phyloP scores from a whole-genome alignment of 2,113 vertebrate genomes.

The Ancistrus triradiatus region DNA sequence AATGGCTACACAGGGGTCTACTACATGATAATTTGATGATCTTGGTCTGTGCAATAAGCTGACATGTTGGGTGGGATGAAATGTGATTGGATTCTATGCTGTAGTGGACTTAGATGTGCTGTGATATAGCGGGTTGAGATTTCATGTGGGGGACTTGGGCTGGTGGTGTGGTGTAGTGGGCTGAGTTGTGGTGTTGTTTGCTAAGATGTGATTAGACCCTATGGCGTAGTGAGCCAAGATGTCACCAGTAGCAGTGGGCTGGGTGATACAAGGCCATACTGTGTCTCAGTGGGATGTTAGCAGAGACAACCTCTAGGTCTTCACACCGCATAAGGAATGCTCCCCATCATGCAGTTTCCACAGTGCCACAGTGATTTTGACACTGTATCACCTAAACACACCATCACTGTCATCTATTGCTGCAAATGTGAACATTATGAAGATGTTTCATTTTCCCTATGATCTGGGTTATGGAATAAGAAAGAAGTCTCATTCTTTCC shows the following conservation, averaged over 20 bases:
- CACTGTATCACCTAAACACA: conserved; percentile 23
- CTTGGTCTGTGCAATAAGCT: too few relatives aligned
- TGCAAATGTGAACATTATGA: conserved; percentile 15
- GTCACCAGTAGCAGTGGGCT: conserved; percentile 14
- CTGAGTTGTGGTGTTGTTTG: neutral
- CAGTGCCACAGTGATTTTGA: neutral
- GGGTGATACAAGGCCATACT: conserved; percentile 28
- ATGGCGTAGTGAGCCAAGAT: neutral
- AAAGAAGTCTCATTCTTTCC: conserved; percentile 29
- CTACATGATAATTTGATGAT: too few relatives aligned
- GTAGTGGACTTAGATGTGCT: too few relatives aligned
- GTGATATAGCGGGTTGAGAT: too few relatives aligned
- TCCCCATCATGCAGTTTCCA: neutral
- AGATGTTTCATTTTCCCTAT: conserved; percentile 17
- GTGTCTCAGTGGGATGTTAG: conserved; percentile 22
- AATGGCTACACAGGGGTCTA: too few relatives aligned
- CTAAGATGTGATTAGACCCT: neutral
- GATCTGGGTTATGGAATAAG: conserved; percentile 28
- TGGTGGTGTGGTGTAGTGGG: neutral
- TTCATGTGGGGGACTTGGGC: too few relatives aligned
- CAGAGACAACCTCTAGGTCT: conserved; percentile 8
- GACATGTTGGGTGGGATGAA: too few relatives aligned
- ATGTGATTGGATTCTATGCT: too few relatives aligned
- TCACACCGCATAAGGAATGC: conserved; percentile 25
- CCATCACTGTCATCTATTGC: conserved; percentile 6